Conservation (phyloP, 2,113 vertebrate species). For the Rhinoptilus africanus region DNA sequence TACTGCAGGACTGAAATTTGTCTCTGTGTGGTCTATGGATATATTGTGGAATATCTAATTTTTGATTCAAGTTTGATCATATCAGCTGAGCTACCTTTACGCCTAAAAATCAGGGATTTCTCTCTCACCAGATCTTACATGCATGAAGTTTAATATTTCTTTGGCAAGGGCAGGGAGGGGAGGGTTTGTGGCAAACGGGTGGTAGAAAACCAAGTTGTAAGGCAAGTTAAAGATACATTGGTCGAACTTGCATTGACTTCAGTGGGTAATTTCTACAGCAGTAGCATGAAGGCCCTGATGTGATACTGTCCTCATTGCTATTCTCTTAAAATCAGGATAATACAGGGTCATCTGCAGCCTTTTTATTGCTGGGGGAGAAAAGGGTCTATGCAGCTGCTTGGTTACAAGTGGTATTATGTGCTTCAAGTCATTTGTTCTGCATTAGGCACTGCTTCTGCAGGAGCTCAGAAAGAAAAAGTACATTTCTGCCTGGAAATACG, state of each 20-base stretch:
- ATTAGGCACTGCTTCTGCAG: background rate
- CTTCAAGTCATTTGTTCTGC: background rate
- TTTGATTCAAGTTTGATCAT: background rate
- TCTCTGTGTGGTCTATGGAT: background rate
- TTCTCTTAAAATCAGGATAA: background rate
- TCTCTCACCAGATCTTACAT: background rate
- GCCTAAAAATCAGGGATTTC: background rate
- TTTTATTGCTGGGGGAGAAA: background rate
- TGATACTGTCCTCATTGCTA: background rate
- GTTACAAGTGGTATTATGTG: background rate
- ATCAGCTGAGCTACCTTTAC: background rate
- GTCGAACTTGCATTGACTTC: background rate
- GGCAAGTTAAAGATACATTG: background rate
- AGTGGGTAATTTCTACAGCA: background rate
- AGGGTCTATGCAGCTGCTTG: background rate
- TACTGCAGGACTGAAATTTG: background rate
- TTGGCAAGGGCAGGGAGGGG: fast-evolving
- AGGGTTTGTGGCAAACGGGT: background rate
- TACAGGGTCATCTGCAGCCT: background rate
- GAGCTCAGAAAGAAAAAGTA: background rate
- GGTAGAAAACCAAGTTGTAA: background rate
- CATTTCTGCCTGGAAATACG: background rate
- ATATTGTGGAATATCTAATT: background rate
- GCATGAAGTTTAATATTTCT: background rate
- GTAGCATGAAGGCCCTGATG: background rate